Evolutionary conservation across 2,888 invertebrate species (phyloP), one percentile per base, ranked within the genome.

Genomic region (Harpagoxenus sublaevis): DNA sequence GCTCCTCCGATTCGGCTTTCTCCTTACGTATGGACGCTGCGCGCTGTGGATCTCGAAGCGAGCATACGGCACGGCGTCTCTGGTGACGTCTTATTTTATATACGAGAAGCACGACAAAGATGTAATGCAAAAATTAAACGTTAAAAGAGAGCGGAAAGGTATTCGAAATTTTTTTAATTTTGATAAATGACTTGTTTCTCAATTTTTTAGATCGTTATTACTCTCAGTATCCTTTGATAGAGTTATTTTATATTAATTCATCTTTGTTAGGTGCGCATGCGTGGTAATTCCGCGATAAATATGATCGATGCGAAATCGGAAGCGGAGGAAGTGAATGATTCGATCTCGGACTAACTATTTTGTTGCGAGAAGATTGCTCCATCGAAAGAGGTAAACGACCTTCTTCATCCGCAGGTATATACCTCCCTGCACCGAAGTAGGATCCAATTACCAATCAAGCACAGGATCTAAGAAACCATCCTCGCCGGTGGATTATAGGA

Each of bases 351-450:
- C 81, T 66, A 84, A 85, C 84, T 82, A 84, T 85, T 87, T 85
- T 68, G 70, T 73, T 78, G 87, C 83, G 77, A 86, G 89, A 86
- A 88, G 87, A 86, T 90, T 84, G 86, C 81, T 60, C 70, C 68
- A 74, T 53, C 79, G 84, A 79, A 84, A 68, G 82, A 83, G 85
- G 90, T 90, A 90, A 90, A 89, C 83, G 89, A 90, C 88, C 89
- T 90, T 88, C 78, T 70, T 48, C 53, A 75, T 81, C 51, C 60
- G 66, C 78, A 60, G 55, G 70, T 66, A 65, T 60, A 35, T 79
- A 15, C 57, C 31, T 70, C 70, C 31, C 51, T 42, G 23, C 45
- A 62, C 71, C 83, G 81, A 87, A 74, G 66, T 45, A 31, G 62
- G 75, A 83, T 88, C 85, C 81, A 85, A 82, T 89, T 86, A 82